Conservation (phyloP, 2,888 invertebrate genomes). For the Dinocampus coccinellae region DNA sequence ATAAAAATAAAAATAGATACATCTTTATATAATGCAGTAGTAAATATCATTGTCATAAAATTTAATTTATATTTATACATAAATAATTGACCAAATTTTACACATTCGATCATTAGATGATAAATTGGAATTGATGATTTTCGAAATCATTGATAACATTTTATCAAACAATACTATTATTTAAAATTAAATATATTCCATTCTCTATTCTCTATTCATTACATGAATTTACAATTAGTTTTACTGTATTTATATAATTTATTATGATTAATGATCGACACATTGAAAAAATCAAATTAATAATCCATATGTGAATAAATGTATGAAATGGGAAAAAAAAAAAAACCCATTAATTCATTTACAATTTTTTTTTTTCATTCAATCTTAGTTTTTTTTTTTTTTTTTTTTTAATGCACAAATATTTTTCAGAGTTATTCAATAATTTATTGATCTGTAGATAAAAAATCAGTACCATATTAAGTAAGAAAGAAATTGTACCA, state of each 20-base stretch:
- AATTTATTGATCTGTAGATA: too few relatives aligned
- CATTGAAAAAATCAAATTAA: background rate
- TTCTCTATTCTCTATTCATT: background rate
- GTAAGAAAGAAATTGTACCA: too few relatives aligned
- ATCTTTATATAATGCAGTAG: background rate
- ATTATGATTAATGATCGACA: background rate
- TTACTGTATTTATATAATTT: conserved; percentile 1
- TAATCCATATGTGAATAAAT: background rate
- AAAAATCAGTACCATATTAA: too few relatives aligned
- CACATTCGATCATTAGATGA: background rate
- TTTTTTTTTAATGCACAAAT: conserved; percentile 27
- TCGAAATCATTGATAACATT: conserved; percentile 2
- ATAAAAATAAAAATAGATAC: background rate
- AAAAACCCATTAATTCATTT: conserved; percentile 26
- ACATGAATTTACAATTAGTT: background rate
- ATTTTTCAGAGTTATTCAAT: too few relatives aligned
- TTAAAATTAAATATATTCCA: background rate
- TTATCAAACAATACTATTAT: background rate
- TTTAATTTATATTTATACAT: background rate
- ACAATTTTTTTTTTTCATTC: too few relatives aligned
- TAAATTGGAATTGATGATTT: background rate
- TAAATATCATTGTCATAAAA: background rate
- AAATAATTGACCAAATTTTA: background rate
- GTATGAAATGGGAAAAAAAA: background rate
- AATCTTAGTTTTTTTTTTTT: too few relatives aligned